Conservation (phyloP, 2,113 vertebrate species). For the Dicentrarchus labrax region DNA sequence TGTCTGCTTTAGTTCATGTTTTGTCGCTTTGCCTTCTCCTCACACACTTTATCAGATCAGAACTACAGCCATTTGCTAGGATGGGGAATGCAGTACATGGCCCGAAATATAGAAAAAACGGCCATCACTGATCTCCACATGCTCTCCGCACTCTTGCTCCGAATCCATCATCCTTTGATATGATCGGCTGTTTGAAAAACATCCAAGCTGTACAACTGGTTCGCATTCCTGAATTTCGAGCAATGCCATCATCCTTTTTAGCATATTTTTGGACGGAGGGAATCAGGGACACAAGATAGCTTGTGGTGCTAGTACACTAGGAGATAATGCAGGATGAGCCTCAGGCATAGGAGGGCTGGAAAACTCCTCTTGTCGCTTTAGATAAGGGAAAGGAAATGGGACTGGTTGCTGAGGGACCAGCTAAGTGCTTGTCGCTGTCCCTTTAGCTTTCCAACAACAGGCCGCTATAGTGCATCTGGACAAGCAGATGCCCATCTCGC, state of each 20-base stretch:
- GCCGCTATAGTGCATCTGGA: slow-evolving; percentile 56
- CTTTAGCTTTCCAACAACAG: slow-evolving; percentile 70
- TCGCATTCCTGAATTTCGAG: slow-evolving; percentile 50
- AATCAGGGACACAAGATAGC: slow-evolving; percentile 67
- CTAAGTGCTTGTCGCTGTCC: slow-evolving; percentile 81
- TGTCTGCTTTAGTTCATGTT: slow-evolving; percentile 69
- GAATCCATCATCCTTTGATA: slow-evolving; percentile 45
- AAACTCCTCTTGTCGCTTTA: slow-evolving; percentile 81
- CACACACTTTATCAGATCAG: slow-evolving; percentile 45
- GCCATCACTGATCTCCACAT: slow-evolving; percentile 22
- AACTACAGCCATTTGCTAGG: slow-evolving; percentile 45
- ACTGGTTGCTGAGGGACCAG: slow-evolving; percentile 76
- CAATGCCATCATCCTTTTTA: slow-evolving; percentile 59
- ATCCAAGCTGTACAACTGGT: slow-evolving; percentile 38
- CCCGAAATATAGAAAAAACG: slow-evolving; percentile 23
- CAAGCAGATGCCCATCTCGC: slow-evolving; percentile 66
- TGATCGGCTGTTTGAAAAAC: slow-evolving; percentile 48
- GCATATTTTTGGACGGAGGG: slow-evolving; percentile 69
- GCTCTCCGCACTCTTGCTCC: slow-evolving; percentile 15
- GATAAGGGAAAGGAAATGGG: slow-evolving; percentile 81
- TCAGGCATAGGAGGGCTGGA: slow-evolving; percentile 69
- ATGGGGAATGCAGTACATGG: slow-evolving; percentile 32
- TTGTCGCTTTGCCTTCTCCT: slow-evolving; percentile 69
- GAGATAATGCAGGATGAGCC: slow-evolving; percentile 81
- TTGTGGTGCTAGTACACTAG: slow-evolving; percentile 57